Evolutionary conservation across 1,140 invertebrate species (phyloP).

Genomic region (Melipona quadrifasciata): DNA sequence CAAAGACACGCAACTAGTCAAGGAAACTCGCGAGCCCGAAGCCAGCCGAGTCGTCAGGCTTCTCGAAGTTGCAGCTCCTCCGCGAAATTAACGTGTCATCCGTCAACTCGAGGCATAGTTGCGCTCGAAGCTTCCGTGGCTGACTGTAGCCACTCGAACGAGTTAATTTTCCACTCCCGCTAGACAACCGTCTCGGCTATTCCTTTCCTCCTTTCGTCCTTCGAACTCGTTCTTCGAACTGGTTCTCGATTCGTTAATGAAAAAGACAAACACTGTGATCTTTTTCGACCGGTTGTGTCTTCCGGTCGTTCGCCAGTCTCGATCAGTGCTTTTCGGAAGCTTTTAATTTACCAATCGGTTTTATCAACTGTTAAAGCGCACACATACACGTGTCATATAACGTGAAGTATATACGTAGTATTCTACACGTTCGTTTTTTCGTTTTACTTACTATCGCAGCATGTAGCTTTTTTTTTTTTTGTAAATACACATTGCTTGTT

Average conservation of each 20-base stretch:
- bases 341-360: no score
- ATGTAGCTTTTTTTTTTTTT: no score
- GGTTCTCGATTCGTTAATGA: background rate
- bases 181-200: background rate
- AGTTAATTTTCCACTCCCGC: constrained; percentile 24
- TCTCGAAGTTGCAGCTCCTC: background rate
- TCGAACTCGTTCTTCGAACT: background rate
- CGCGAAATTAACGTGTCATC: constrained; percentile 46
- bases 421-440: no score
- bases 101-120: constrained; percentile 25
- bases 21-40: background rate
- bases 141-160: constrained; percentile 14
- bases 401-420: no score
- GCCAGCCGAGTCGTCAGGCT: background rate
- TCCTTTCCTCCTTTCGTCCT: no score
- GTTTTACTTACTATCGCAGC: no score
- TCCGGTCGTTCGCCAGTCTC: no score
- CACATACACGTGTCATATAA: no score
- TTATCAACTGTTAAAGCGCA: no score
- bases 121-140: background rate
- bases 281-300: background rate
- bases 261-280: background rate
- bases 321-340: no score
- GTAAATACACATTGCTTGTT: no score
- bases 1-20: constrained; percentile 12